A percentile compares a stretch with the other conserved stretches of the same genome.
phyloP scores from a whole-genome alignment of 2,113 vertebrate species.

The Ia io region DNA sequence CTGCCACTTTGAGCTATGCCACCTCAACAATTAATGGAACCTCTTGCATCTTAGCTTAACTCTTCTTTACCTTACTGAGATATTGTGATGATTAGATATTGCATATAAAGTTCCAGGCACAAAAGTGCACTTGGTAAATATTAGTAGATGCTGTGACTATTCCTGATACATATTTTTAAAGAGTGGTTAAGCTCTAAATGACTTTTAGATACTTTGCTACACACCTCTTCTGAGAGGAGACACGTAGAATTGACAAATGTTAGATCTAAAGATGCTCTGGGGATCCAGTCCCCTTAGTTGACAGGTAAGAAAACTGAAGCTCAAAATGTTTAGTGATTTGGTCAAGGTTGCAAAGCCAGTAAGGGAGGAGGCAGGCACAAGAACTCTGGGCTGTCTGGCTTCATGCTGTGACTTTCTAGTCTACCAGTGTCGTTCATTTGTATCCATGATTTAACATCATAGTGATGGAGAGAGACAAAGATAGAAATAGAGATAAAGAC shows the following conservation, averaged over 20 bases:
- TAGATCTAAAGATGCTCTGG: neutral
- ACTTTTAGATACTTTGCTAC: neutral
- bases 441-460: neutral
- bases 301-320: neutral
- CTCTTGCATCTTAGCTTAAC: neutral
- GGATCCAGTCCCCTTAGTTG: neutral
- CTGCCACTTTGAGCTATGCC: neutral
- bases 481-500: neutral
- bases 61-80: neutral
- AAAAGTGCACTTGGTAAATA: neutral
- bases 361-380: neutral
- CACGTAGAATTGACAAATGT: neutral
- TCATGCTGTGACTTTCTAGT: neutral
- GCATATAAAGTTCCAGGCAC: neutral
- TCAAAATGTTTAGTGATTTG: neutral
- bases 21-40: neutral
- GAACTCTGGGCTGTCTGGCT: neutral
- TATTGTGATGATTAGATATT: neutral
- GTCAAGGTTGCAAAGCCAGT: neutral
- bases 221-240: neutral
- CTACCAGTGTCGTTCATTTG: neutral
- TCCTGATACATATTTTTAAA: neutral
- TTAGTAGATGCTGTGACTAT: neutral
- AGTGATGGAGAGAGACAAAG: neutral
- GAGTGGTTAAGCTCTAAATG: neutral